Evolutionary conservation across 2,113 vertebrate genomes (phyloP).

Genomic region (Anthoscopus minutus): DNA sequence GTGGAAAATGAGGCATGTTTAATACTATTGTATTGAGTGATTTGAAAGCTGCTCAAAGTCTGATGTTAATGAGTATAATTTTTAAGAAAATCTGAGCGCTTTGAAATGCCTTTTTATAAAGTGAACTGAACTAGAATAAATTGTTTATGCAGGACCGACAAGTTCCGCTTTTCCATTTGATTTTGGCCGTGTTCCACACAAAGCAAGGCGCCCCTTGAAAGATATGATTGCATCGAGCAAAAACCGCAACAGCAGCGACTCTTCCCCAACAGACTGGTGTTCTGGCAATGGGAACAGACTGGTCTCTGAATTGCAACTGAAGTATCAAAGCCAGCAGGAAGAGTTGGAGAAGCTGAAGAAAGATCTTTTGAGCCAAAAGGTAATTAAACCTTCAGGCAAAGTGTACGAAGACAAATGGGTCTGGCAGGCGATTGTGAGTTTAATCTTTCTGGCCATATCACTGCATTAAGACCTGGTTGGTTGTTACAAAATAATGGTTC

Average conservation of each 20-base stretch:
- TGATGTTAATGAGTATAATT: neutral
- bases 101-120: neutral
- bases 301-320: slow-evolving; percentile 71
- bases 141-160: slow-evolving; percentile 58
- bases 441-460: neutral
- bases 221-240: slow-evolving; percentile 75
- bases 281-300: slow-evolving; percentile 60
- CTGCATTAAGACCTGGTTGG: neutral
- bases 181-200: slow-evolving; percentile 78
- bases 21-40: neutral
- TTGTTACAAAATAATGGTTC: neutral
- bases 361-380: slow-evolving; percentile 78
- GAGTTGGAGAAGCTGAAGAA: slow-evolving; percentile 81
- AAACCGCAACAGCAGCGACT: slow-evolving; percentile 68
- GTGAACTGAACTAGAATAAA: neutral
- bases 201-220: slow-evolving; percentile 74
- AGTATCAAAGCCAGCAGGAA: slow-evolving; percentile 84
- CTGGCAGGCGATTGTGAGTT: neutral
- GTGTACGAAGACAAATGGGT: neutral
- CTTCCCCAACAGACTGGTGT: slow-evolving; percentile 66
- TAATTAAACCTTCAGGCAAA: neutral
- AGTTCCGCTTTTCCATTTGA: slow-evolving; percentile 86
- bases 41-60: neutral
- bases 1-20: neutral
- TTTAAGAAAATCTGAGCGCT: neutral